Base-by-base conservation (phyloP, 1,140 invertebrate genomes). In the Archivesica marissinica region DNA sequence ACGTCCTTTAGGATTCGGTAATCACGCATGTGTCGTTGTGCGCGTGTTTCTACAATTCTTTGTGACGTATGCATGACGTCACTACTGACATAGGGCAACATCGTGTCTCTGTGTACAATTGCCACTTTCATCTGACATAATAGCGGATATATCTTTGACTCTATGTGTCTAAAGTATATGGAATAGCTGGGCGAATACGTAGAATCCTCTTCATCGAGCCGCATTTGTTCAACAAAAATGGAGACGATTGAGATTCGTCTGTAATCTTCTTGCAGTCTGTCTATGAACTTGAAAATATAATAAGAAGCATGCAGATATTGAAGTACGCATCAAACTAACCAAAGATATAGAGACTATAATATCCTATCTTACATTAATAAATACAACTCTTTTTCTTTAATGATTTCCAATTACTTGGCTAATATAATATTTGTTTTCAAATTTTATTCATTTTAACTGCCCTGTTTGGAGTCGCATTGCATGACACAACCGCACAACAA, bases 171-270 rank as follows among this genome's bases (percentile, higher is more conserved):
- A 33, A 78, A 64, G 47, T 64, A 25, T 17, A 15, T 20, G 15
- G 35, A 23, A 25, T 64, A 78, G 44, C 54, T 78, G 3, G 76
- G 76, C 1, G 54, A 61, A 11, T 61, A 64, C 0, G 20, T 9
- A 0, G 56, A 44, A 2, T 25, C 13, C 20, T 41, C 54, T 25
- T 78, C 76, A 41, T 78, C 76, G 9, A 4, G 0, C 1, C 35
- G 33, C 23, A 78, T 44, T 59, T 78, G 56, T n/a, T 61, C 33
- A n/a, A 78, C 38, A 47, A 59, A 78, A n/a, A 78, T 56, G n/a
- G 76, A 33, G n/a, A 39, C 59, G 9, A 78, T 30, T 23, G 76
- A 56, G 6, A 44, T 25, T 25, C 39, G n/a, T 39, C 76, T 38
- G 56, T 78, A 78, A 25, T 78, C 54, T 33, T 78, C 76, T 23